phyloP scores from a whole-genome alignment of 2,797 vertebrate species.

The Lepus oiostolus region DNA sequence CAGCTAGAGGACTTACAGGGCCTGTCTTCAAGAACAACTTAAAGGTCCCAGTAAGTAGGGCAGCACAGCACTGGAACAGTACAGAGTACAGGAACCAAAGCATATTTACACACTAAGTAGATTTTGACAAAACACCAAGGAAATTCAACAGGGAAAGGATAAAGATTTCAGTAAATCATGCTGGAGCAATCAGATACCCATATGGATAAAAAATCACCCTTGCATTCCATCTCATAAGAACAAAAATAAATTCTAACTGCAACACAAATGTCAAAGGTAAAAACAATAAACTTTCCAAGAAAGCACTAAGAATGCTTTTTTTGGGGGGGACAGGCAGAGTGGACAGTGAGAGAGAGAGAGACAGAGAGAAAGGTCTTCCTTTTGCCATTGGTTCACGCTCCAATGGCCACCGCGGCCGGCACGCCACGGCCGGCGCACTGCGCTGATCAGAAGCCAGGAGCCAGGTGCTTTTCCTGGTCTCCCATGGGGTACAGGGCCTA shows the following conservation, averaged over 20 bases:
- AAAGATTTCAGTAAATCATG: slow-evolving; percentile 43
- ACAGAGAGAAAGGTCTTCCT: no score
- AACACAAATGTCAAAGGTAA: slow-evolving; percentile 36
- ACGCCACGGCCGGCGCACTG: no score
- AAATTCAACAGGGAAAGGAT: not conserved
- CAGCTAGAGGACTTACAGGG: not conserved
- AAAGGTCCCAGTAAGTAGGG: not conserved
- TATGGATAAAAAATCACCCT: slow-evolving; percentile 3
- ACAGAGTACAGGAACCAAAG: not conserved
- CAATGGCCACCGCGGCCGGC: no score
- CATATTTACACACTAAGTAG: not conserved
- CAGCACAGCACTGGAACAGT: not conserved
- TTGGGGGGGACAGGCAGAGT: no score
- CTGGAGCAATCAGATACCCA: not conserved
- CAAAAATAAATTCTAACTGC: slow-evolving; percentile 1
- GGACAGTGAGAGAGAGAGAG: no score
- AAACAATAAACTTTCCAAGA: slow-evolving; percentile 8
- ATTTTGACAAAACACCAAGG: not conserved
- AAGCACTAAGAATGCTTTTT: not conserved
- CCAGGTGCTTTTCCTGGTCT: no score
- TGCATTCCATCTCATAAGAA: slow-evolving; percentile 38
- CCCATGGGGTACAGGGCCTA: no score
- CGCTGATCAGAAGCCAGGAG: no score
- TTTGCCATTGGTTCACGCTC: no score
- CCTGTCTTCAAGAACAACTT: not conserved